A percentile compares a stretch with the other conserved stretches of the same genome.
Evolutionary conservation across 2,113 vertebrate genomes (phyloP).

Genomic region (Leiothrix lutea): DNA sequence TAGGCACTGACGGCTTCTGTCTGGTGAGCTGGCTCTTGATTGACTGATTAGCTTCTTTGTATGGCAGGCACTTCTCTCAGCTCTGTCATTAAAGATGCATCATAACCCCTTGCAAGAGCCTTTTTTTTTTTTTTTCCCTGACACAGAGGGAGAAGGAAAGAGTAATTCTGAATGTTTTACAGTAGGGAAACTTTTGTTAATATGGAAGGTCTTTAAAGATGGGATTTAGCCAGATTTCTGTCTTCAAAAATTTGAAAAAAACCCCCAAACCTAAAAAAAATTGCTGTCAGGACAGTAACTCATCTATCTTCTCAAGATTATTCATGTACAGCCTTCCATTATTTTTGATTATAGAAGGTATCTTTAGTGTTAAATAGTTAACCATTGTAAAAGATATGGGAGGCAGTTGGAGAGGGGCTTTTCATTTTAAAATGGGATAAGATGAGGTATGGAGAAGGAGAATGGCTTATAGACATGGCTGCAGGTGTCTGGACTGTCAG

Average conservation of each 20-base stretch:
- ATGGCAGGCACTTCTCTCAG: constrained; percentile 47
- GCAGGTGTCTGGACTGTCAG: neutral
- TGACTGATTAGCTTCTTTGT: constrained; percentile 74
- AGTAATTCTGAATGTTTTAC: constrained; percentile 11
- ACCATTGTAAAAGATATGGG: neutral
- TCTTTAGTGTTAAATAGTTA: neutral
- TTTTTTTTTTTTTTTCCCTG: neutral
- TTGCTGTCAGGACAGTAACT: neutral
- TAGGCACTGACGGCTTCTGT: constrained; percentile 44
- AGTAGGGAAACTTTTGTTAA: neutral
- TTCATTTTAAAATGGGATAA: neutral
- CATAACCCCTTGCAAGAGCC: constrained; percentile 22
- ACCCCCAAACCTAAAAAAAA: neutral
- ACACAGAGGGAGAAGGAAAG: neutral
- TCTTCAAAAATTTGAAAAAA: neutral
- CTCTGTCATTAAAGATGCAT: constrained; percentile 60
- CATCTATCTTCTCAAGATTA: neutral
- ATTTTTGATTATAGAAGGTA: neutral
- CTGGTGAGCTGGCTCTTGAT: constrained; percentile 66
- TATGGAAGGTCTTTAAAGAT: neutral
- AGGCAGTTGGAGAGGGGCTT: neutral
- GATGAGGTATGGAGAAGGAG: neutral
- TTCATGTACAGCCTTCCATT: neutral
- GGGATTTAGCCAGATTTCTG: neutral
- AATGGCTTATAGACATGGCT: neutral